Base-by-base conservation (phyloP, 2,888 invertebrate genomes). In the Megalurothrips usitatus region DNA sequence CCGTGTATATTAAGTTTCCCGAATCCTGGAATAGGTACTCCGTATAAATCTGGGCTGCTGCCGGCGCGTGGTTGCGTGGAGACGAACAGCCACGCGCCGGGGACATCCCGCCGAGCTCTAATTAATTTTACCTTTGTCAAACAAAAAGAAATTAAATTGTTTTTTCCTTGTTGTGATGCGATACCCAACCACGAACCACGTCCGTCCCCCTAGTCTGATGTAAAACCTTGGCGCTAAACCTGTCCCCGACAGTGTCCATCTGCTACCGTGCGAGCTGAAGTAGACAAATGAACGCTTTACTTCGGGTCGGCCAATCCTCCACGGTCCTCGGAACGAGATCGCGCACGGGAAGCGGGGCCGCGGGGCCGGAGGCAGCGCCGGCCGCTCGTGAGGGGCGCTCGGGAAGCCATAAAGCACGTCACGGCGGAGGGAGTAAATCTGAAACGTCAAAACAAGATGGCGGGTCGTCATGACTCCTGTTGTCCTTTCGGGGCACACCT, bases 371-470 rank as follows among this genome's bases (percentile, higher is more conserved):
- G 17, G 58, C 14, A 17, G 19, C 52, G 52, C 4, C 52, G 52
- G 52, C 4, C 52, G 52, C 34, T 2, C 34, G 34, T 43, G 58
- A 58, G 58, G 58, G 19, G 19, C 58, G 19, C 58, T 17, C 58
- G 68, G 68, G 68, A 75, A 75, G 68, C 68, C 68, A 26, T 75
- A 75, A 75, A 75, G 68, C 12, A 75, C 1, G 12, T 14, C 58
- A 58, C 58, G 58, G 34, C 34, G 34, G 34, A 17, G 58, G 58
- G 68, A 75, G 68, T 75, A 75, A 75, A 75, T 75, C 68, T 75
- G 58, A 75, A 75, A 26, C 68, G 68, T 75, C 68, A 75, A 75
- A 75, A 75, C 68, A 75, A 75, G 68, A 75, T 75, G 68, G 68
- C 26, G 68, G 68, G 58, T 58, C 58, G 58, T 9, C 34, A 43